A percentile compares a stretch with the other conserved stretches of the same genome.
These are phyloP conservation scores for Rhinophrynus dorsalis DNA, from an alignment of 2,797 vertebrate genomes.

Conservation along the genomic window DNA sequence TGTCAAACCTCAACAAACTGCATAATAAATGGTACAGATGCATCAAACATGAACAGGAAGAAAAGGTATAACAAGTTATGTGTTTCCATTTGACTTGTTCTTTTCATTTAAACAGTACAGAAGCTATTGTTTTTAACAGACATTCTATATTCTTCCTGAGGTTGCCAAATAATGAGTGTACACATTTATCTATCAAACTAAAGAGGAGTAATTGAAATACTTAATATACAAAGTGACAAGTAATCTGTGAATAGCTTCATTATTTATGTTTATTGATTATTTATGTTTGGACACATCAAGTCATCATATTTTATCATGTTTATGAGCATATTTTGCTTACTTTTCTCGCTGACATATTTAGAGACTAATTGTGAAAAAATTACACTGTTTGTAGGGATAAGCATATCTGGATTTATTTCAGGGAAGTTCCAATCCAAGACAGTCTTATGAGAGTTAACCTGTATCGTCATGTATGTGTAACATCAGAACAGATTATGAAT, in stretches of 20 bases:
- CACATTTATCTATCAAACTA: slow-evolving; percentile 76
- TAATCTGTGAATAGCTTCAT: slow-evolving; percentile 68
- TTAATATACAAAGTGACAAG: slow-evolving; percentile 74
- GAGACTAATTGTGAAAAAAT: slow-evolving; percentile 58
- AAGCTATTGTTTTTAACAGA: slow-evolving; percentile 67
- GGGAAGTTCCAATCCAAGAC: too few relatives aligned
- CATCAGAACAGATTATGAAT: too few relatives aligned
- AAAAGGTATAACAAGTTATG: slow-evolving; percentile 70
- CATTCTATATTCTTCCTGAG: slow-evolving; percentile 61
- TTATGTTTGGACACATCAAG: slow-evolving; percentile 67
- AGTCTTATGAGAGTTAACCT: too few relatives aligned
- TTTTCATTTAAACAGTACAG: slow-evolving; percentile 63
- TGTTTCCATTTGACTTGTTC: slow-evolving; percentile 72
- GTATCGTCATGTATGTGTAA: too few relatives aligned
- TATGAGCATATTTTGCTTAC: slow-evolving; percentile 63
- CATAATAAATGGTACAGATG: slow-evolving; percentile 77
- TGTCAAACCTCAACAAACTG: slow-evolving; percentile 78
- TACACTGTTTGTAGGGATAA: too few relatives aligned
- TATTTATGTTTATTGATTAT: slow-evolving; percentile 79
- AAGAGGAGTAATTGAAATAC: slow-evolving; percentile 75
- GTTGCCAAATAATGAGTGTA: slow-evolving; percentile 60
- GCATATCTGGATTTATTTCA: too few relatives aligned
- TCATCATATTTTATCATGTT: slow-evolving; percentile 65
- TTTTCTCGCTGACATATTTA: slow-evolving; percentile 73
- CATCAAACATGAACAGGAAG: slow-evolving; percentile 69